These are phyloP conservation scores for Pentamera pediparva DNA, from an alignment of 53 echinoderm and acorn worm genomes.

Conservation along the genomic window DNA sequence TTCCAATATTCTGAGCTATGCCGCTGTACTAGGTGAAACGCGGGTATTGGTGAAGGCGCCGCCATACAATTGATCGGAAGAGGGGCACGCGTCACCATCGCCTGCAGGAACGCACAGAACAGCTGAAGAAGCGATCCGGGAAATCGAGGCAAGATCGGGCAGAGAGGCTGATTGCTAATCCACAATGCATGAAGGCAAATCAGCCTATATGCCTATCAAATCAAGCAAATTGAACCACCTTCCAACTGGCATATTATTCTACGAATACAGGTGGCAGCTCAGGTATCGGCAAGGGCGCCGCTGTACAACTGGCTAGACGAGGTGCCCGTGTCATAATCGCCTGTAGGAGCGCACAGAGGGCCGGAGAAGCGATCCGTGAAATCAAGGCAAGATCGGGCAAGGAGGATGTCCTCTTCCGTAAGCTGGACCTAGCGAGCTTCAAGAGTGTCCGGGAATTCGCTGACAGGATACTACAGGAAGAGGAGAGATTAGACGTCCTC, in stretches of 20 bases:
- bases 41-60: no score
- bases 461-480: slow-evolving; percentile 39
- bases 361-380: slow-evolving; percentile 48
- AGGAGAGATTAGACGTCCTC: slow-evolving; percentile 60
- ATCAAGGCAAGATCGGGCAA: slow-evolving; percentile 46
- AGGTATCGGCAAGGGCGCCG: slow-evolving; percentile 60
- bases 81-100: no score
- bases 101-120: no score
- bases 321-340: slow-evolving; percentile 79
- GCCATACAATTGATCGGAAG: no score
- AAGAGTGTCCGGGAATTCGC: slow-evolving; percentile 60
- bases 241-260: neutral
- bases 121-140: no score
- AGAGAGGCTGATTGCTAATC: neutral
- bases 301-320: slow-evolving; percentile 57
- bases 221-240: neutral
- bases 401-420: slow-evolving; percentile 50
- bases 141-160: no score
- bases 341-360: slow-evolving; percentile 57
- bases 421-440: slow-evolving; percentile 53
- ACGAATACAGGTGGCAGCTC: slow-evolving; percentile 53
- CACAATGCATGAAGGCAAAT: neutral
- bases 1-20: no score
- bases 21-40: no score
- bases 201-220: neutral